Evolutionary conservation across 1,140 invertebrate species (phyloP), one percentile per base, ranked within the genome.

Genomic region (Diabrotica virgifera): DNA sequence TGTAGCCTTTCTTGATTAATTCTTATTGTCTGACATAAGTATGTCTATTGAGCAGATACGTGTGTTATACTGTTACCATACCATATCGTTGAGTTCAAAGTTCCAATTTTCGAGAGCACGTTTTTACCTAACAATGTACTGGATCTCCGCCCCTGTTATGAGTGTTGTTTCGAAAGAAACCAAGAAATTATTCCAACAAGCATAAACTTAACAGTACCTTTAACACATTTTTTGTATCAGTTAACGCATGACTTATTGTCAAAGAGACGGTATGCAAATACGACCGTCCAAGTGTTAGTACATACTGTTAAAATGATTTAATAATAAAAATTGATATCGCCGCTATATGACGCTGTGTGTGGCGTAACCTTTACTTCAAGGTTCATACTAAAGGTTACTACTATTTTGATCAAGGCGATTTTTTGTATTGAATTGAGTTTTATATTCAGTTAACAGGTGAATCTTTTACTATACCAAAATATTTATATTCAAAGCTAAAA

Each of bases 161-260:
- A 24, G 24, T 24, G 24, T 24, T 24, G 24, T 24, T 24, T 24
- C 24, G 24, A 24, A 24, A 24, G 24, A 24, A 24, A 24, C 24
- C 24, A 4, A 61, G 52, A 52, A 35, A 13, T 61, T 61, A 24
- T 61, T 61, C 52, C 59, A 61, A 61, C 59, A 61, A 50, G 59
- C 52, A 61, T 51, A 13, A 61, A 51, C 40, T 61, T 13, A 52
- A 61, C 59, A 24, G 24, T 24, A 24, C 24, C 24, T 24, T 24
- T 24, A 24, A 24, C 24, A 14, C 5, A 14, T 55, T 35, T 55
- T 55, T 55, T 55, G 35, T 10, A 55, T n/a, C n/a, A 14, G 10
- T 36, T 24, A 46, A 46, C 40, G 35, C 35, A 55, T 55, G 53
- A 55, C 53, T 55, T 55, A 55, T 55, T 35, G 24, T n/a, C 53